phyloP scores from a whole-genome alignment of 2,113 vertebrate species.

The Mus spicilegus region DNA sequence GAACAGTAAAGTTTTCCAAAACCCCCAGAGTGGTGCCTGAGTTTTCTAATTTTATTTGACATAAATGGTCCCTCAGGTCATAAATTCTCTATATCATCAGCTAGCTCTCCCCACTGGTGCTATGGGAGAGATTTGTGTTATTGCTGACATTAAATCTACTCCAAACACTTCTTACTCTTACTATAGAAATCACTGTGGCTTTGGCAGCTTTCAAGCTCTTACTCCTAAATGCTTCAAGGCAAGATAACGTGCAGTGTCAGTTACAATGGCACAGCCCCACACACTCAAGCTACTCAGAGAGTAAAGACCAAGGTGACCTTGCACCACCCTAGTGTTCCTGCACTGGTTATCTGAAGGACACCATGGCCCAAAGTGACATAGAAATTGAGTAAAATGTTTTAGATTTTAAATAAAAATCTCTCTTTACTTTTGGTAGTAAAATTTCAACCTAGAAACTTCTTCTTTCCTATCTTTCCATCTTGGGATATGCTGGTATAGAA shows the following conservation, averaged over 20 bases:
- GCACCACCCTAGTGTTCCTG: accelerated
- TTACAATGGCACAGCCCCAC: too few species aligned
- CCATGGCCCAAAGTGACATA: not conserved
- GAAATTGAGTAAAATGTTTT: not conserved
- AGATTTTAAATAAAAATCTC: not conserved
- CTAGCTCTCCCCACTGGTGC: conserved; percentile 42
- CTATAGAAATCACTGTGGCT: conserved; percentile 47
- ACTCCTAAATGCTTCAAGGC: not conserved
- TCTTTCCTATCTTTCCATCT: not conserved
- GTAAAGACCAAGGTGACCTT: not conserved
- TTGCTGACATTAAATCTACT: conserved; percentile 74
- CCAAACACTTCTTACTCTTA: conserved; percentile 57
- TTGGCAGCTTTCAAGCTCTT: not conserved
- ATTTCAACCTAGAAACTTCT: not conserved
- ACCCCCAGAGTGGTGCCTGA: conserved; percentile 61
- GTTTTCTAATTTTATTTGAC: conserved; percentile 75
- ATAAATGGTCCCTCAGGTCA: conserved; percentile 71
- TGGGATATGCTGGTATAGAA: not conserved
- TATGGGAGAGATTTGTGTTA: conserved; percentile 69
- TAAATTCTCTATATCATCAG: conserved; percentile 78
- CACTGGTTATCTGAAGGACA: not conserved
- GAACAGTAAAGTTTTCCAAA: conserved; percentile 73
- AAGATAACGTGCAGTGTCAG: not conserved
- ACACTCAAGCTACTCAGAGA: accelerated
- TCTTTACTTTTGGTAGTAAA: conserved; percentile 22